Evolutionary conservation across 2,113 vertebrate species (phyloP).

Genomic region (Hylia prasina): DNA sequence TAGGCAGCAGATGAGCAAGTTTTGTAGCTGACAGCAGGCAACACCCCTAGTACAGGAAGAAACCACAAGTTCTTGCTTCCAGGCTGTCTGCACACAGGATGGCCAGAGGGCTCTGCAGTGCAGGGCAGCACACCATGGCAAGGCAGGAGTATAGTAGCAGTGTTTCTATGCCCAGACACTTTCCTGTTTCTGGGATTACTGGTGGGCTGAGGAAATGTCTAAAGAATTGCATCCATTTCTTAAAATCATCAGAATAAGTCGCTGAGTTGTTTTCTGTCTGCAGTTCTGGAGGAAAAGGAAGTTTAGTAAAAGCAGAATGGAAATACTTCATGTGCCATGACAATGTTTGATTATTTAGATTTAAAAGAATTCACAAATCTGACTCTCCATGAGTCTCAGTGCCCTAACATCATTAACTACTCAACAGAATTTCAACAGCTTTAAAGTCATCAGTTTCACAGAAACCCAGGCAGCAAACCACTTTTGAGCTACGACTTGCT

Average conservation of each 20-base stretch:
- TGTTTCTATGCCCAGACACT: background rate
- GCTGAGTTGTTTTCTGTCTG: background rate
- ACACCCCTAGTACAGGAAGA: rapidly evolving
- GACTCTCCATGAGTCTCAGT: background rate
- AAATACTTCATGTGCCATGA: background rate
- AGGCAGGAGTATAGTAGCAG: background rate
- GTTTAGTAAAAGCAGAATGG: background rate
- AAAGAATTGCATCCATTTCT: background rate
- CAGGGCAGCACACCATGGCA: background rate
- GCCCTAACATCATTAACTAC: background rate
- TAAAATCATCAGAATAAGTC: background rate
- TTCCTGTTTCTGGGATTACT: background rate
- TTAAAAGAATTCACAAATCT: background rate
- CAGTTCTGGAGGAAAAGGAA: background rate
- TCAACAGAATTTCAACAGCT: background rate
- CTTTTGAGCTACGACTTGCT: background rate
- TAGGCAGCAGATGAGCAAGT: background rate
- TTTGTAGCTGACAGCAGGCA: background rate
- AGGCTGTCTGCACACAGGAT: background rate
- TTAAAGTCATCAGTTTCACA: background rate
- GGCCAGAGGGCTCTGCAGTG: background rate
- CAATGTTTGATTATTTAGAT: background rate
- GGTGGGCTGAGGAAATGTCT: background rate
- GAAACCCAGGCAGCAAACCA: background rate
- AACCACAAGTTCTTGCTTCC: background rate